phyloP scores from a whole-genome alignment of 1,140 invertebrate genomes.

The Brachystomella parvula region DNA sequence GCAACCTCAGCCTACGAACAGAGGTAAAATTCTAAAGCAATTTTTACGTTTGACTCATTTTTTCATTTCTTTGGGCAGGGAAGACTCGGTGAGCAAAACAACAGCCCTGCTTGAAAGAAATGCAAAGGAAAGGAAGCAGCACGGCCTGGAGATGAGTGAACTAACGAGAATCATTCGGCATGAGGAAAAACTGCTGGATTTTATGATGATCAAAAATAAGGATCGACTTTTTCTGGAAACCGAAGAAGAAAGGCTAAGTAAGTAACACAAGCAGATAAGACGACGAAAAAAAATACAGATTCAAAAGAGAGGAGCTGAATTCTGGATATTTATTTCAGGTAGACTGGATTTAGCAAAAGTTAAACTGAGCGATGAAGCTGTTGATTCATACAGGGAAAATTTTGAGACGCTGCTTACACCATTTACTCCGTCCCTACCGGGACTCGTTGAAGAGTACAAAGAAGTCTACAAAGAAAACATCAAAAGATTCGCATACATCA shows the following conservation, averaged over 20 bases:
- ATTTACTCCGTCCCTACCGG: slow-evolving; percentile 9
- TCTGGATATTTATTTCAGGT: too few relatives aligned
- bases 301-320: too few relatives aligned
- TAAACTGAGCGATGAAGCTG: slow-evolving; percentile 25
- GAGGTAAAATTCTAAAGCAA: slow-evolving; percentile 16
- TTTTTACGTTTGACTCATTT: background rate
- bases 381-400: slow-evolving; percentile 30
- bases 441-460: slow-evolving; percentile 28
- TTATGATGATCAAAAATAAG: slow-evolving; percentile 35
- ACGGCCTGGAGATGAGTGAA: slow-evolving; percentile 33
- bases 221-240: slow-evolving; percentile 34
- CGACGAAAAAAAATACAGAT: too few relatives aligned
- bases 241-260: slow-evolving; percentile 34
- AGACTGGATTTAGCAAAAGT: slow-evolving; percentile 35
- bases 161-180: slow-evolving; percentile 31
- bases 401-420: slow-evolving; percentile 28
- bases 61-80: slow-evolving; percentile 20
- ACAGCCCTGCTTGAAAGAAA: slow-evolving; percentile 30
- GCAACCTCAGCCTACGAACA: slow-evolving; percentile 32
- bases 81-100: slow-evolving; percentile 33
- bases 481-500: slow-evolving; percentile 85
- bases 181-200: slow-evolving; percentile 36
- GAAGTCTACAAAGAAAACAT: slow-evolving; percentile 74
- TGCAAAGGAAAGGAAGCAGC: slow-evolving; percentile 34
- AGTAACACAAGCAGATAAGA: background rate